Evolutionary conservation across 2,888 invertebrate genomes (phyloP).

Genomic region (Eumerus sabulonum): DNA sequence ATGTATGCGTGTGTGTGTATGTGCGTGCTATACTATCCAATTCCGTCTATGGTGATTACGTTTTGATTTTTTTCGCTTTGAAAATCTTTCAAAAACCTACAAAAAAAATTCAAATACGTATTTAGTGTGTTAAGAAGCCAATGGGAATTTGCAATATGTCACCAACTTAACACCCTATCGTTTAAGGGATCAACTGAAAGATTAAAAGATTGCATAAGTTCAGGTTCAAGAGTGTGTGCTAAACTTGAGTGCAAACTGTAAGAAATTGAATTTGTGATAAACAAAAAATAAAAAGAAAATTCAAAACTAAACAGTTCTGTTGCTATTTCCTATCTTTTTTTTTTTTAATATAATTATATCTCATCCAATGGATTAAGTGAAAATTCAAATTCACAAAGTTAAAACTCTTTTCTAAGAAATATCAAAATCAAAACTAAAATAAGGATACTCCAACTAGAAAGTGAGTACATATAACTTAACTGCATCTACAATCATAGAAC

Average conservation of each 20-base stretch:
- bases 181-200: no score
- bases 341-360: conserved; percentile 44
- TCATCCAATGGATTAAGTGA: conserved; percentile 55
- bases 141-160: conserved; percentile 48
- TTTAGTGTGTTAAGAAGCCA: conserved; percentile 36
- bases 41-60: not conserved
- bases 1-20: no score
- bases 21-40: no score
- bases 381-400: conserved; percentile 15
- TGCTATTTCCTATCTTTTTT: no score
- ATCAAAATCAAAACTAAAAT: conserved; percentile 1
- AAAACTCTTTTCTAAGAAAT: not conserved
- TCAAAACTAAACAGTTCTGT: conserved; percentile 14
- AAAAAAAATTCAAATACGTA: conserved; percentile 6
- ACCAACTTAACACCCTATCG: no score
- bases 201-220: no score
- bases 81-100: not conserved
- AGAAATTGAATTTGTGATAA: conserved; percentile 36
- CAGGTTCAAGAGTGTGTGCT: no score
- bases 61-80: not conserved
- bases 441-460: conserved; percentile 52
- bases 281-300: conserved; percentile 5
- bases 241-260: not conserved
- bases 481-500: conserved; percentile 37
- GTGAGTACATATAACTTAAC: conserved; percentile 46